Base-by-base conservation (phyloP, 2,888 invertebrate genomes). In the Erannis defoliaria region DNA sequence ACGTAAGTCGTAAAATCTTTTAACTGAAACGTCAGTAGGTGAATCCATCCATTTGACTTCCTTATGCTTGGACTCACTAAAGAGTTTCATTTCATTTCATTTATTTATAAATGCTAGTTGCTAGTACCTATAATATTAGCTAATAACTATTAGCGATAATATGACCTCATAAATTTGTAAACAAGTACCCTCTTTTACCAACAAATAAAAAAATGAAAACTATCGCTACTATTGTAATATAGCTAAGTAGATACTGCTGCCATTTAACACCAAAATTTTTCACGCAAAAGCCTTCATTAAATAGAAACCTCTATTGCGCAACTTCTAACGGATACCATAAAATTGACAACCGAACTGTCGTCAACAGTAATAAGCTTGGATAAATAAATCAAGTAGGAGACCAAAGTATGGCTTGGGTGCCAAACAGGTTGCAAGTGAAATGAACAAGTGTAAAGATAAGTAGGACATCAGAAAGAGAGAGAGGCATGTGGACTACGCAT, bases 381-480 rank as follows among this genome's bases (percentile, higher is more conserved):
- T 67, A 70, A 71, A 73, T 66, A 70, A 73, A 70, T 70, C 73
- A 71, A 74, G 73, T 55, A 35, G 46, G 46, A 38, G 29, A 46
- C 26, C n/a, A 35, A 10, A 57, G 66, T 68, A 71, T 71, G 71
- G 73, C 73, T 80, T 81, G 80, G 82, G 78, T 74, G 76, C 67
- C 66, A 72, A 86, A 87, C 89, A 70, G 85, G 88, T 89, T 79
- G 78, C 71, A 74, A 82, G 85, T 81, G 83, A 86, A 85, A 82
- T 78, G 79, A 76, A 80, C 87, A 85, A 87, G 85, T 88, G 84
- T 70, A 68, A 50, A n/a, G 21, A 29, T 10, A 63, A 63, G 63
- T 58, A 33, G 55, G 50, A 42, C 56, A 49, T 5, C 55, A 48
- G 5, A 14, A 8, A 26, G 1, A 26, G 26, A 26, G 26, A 26